A percentile compares a stretch with the other conserved stretches of the same genome.
phyloP scores from a whole-genome alignment of 2,113 vertebrate species.

The Sigmodon hispidus region DNA sequence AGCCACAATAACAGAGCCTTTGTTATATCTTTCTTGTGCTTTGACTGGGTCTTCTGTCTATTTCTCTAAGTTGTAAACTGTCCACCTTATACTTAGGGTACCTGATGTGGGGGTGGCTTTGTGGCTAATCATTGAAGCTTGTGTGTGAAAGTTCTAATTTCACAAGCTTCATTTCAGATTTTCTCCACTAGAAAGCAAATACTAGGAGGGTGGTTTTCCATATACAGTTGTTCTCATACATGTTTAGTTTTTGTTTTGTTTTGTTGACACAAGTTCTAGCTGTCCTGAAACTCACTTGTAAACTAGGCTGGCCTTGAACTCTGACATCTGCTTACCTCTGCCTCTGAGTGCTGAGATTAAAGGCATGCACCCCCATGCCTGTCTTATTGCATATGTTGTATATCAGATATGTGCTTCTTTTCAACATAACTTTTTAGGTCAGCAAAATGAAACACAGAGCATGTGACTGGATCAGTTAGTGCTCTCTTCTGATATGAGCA shows the following conservation, averaged over 20 bases:
- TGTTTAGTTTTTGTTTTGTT: not conserved
- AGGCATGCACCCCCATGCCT: not conserved
- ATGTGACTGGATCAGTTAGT: not conserved
- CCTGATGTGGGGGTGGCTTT: not conserved
- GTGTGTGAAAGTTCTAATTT: constrained; percentile 16
- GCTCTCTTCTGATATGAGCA: not conserved
- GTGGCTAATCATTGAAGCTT: not conserved
- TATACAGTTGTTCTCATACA: not conserved
- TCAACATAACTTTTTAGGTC: not conserved
- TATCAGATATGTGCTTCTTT: not conserved
- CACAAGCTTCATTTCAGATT: not conserved
- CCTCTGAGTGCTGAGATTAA: not conserved
- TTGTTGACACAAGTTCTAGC: not conserved
- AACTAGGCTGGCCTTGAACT: not conserved
- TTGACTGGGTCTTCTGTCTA: not conserved
- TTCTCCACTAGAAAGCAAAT: constrained; percentile 8
- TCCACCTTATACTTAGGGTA: not conserved
- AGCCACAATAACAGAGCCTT: not conserved
- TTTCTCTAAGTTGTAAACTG: constrained; percentile 23
- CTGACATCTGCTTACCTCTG: not conserved
- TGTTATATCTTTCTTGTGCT: not conserved
- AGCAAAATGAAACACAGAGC: not conserved
- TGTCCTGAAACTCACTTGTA: not conserved
- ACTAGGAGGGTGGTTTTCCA: not conserved
- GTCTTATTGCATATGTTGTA: not conserved